phyloP scores from a whole-genome alignment of 2,797 vertebrate genomes.

The Karalla daura region DNA sequence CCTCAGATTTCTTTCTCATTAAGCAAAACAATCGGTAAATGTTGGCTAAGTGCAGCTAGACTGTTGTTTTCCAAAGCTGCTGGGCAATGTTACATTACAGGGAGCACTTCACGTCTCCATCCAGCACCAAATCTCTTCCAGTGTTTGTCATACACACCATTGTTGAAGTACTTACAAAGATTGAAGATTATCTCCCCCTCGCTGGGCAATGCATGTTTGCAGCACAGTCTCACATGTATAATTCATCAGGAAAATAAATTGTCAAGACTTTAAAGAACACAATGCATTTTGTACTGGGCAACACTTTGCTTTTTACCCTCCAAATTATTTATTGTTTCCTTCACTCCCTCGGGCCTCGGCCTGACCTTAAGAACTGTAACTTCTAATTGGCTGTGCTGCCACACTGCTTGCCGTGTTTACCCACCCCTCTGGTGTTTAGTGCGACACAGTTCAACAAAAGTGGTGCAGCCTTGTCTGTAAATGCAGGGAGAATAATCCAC shows the following conservation, averaged over 20 bases:
- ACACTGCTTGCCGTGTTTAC: conserved; percentile 56
- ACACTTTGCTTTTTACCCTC: conserved; percentile 88
- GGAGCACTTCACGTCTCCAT: conserved; percentile 76
- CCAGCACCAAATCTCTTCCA: conserved; percentile 83
- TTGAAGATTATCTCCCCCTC: conserved; percentile 85
- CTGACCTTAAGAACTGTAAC: conserved; percentile 82
- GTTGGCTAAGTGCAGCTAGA: conserved; percentile 57
- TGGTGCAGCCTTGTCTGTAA: conserved; percentile 44
- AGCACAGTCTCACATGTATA: conserved; percentile 82
- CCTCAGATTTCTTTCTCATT: conserved; percentile 40
- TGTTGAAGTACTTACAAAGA: conserved; percentile 83
- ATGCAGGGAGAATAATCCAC: conserved; percentile 28
- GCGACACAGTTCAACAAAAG: conserved; percentile 47
- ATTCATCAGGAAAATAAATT: conserved; percentile 90
- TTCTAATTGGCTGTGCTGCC: conserved; percentile 80
- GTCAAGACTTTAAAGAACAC: conserved; percentile 86
- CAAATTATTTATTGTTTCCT: conserved; percentile 89
- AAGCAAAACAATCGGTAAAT: conserved; percentile 63
- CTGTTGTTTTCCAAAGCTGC: conserved; percentile 70
- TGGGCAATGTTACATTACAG: conserved; percentile 67
- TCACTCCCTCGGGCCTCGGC: conserved; percentile 74
- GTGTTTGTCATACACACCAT: conserved; percentile 82
- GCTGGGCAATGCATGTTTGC: conserved; percentile 83
- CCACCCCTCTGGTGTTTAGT: conserved; percentile 53
- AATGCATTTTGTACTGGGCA: conserved; percentile 89